phyloP scores from a whole-genome alignment of 2,113 vertebrate genomes.

The Python bivittatus region DNA sequence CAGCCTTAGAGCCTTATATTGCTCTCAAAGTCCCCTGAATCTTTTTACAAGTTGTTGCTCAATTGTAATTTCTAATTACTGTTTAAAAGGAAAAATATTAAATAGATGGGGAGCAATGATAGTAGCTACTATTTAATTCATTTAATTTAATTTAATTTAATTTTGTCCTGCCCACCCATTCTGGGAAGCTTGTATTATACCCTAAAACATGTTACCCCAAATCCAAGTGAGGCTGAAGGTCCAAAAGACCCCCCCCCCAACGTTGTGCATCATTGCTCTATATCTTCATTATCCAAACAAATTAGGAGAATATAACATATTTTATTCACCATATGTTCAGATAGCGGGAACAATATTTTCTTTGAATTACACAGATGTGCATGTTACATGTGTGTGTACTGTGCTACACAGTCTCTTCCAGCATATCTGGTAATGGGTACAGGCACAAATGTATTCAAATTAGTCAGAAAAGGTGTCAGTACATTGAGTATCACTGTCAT shows the following conservation, averaged over 20 bases:
- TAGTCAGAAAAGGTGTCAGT: conserved; percentile 1
- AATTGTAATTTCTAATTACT: background rate
- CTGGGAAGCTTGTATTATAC: background rate
- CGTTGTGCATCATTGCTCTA: background rate
- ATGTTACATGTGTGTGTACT: background rate
- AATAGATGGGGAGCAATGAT: background rate
- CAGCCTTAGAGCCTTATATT: background rate
- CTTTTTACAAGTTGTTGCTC: background rate
- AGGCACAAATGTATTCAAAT: conserved; percentile 1
- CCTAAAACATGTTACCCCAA: background rate
- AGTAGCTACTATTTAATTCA: background rate
- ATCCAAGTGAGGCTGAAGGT: background rate
- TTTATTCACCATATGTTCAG: conserved; percentile 2
- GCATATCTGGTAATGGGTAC: background rate
- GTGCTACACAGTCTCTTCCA: background rate
- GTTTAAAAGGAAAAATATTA: background rate
- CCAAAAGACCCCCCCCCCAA: background rate
- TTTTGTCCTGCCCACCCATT: background rate
- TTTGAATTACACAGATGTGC: background rate
- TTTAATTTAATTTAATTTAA: background rate
- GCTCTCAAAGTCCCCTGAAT: background rate
- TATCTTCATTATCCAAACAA: background rate
- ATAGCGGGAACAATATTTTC: background rate
- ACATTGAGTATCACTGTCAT: conserved; percentile 11
- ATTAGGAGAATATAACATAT: background rate